phyloP scores from a whole-genome alignment of 2,888 invertebrate genomes.

The Rotaria sp. region DNA sequence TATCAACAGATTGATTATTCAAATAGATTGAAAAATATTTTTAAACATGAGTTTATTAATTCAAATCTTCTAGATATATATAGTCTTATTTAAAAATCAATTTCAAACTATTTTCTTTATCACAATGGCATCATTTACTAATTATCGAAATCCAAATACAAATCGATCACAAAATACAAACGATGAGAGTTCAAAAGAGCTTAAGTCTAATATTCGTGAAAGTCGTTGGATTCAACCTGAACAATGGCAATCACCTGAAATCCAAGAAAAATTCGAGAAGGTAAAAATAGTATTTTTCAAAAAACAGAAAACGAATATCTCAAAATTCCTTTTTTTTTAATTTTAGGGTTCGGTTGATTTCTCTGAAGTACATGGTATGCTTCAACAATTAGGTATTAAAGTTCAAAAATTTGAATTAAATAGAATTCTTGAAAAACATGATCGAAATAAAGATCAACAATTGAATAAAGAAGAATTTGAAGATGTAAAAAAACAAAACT shows the following conservation, averaged over 20 bases:
- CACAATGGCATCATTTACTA: background rate
- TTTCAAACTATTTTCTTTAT: background rate
- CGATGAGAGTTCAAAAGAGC: background rate
- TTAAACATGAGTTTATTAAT: too few species aligned
- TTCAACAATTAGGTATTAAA: background rate
- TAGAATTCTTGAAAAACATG: background rate
- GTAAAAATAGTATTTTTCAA: background rate
- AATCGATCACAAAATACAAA: background rate
- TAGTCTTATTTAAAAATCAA: background rate
- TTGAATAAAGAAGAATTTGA: background rate
- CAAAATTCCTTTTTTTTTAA: background rate
- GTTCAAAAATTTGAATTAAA: constrained; percentile 26
- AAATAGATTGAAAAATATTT: too few species aligned
- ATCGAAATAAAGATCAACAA: background rate
- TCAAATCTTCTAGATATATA: background rate
- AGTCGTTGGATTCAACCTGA: constrained; percentile 3
- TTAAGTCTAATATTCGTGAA: background rate
- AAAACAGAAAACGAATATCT: background rate
- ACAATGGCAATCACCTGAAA: background rate
- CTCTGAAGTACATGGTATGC: background rate
- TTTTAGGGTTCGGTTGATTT: background rate
- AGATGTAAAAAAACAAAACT: background rate
- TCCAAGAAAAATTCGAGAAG: background rate
- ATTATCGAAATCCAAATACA: background rate
- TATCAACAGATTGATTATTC: too few species aligned